phyloP scores from a whole-genome alignment of 2,113 vertebrate genomes.

The Embiotoca jacksoni region DNA sequence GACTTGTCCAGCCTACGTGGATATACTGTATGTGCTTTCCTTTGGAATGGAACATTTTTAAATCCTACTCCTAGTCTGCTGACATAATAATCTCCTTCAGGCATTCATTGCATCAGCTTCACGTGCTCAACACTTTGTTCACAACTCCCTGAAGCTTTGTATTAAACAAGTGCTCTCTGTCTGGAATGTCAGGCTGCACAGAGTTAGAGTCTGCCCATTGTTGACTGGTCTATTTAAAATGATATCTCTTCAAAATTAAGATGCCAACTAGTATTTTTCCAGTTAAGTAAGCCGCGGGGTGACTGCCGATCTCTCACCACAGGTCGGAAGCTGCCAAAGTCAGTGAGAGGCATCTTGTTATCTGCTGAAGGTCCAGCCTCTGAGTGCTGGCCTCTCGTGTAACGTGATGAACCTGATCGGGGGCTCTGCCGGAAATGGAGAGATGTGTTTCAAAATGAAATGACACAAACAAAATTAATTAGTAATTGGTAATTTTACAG shows the following conservation, averaged over 20 bases:
- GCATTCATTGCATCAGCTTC: conserved; percentile 57
- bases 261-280: not conserved
- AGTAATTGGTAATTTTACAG: too few relatives aligned
- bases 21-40: conserved; percentile 5
- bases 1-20: not conserved
- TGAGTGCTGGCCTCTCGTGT: conserved; percentile 73
- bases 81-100: conserved; percentile 68
- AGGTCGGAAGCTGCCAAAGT: conserved; percentile 81
- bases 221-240: too few relatives aligned
- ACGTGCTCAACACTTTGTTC: conserved; percentile 45
- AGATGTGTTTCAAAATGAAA: not conserved
- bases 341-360: conserved; percentile 86
- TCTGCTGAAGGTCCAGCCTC: conserved; percentile 78
- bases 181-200: not conserved
- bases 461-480: too few relatives aligned
- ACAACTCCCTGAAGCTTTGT: conserved; percentile 25
- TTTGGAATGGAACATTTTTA: conserved; percentile 39
- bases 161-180: conserved; percentile 36
- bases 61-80: conserved; percentile 57
- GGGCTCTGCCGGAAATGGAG: conserved; percentile 58
- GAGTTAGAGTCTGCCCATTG: not conserved
- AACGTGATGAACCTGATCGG: conserved; percentile 59
- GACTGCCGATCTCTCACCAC: conserved; percentile 82
- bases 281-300: not conserved
- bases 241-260: too few relatives aligned